phyloP scores from a whole-genome alignment of 2,113 vertebrate genomes.

The Eublepharis macularius region DNA sequence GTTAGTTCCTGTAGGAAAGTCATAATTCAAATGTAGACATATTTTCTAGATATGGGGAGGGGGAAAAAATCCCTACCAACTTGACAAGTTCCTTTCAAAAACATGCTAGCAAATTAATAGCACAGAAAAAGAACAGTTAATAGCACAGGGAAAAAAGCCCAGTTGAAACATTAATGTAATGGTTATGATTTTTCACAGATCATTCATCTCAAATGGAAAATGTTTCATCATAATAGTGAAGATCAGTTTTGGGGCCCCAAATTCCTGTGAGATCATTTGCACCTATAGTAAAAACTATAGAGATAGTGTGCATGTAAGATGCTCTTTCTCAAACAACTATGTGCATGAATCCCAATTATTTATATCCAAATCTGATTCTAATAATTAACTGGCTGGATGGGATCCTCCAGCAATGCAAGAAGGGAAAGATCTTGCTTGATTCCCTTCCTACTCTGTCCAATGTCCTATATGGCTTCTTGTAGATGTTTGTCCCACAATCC shows the following conservation, averaged over 20 bases:
- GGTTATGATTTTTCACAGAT: constrained; percentile 62
- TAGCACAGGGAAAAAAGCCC: neutral
- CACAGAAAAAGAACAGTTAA: constrained; percentile 47
- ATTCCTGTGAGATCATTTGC: constrained; percentile 38
- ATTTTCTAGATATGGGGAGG: constrained; percentile 72
- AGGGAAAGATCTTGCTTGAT: too few species aligned
- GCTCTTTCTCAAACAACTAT: neutral
- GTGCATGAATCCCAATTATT: neutral
- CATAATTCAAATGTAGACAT: constrained; percentile 92
- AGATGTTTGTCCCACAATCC: too few species aligned
- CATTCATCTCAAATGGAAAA: constrained; percentile 60
- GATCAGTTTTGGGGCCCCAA: constrained; percentile 45
- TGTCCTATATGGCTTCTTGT: too few species aligned
- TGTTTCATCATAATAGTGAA: constrained; percentile 43
- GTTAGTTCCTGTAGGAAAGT: constrained; percentile 99
- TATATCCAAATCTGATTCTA: neutral
- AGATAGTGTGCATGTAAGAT: neutral
- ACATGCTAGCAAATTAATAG: constrained; percentile 71
- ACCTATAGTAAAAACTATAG: constrained; percentile 6
- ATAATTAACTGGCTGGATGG: too few species aligned
- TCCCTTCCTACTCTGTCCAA: too few species aligned
- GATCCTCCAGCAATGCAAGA: too few species aligned
- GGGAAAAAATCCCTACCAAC: constrained; percentile 50
- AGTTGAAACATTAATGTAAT: constrained; percentile 56
- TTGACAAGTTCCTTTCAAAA: constrained; percentile 65